phyloP scores from a whole-genome alignment of 2,888 invertebrate species.

The Yponomeuta evonymella region DNA sequence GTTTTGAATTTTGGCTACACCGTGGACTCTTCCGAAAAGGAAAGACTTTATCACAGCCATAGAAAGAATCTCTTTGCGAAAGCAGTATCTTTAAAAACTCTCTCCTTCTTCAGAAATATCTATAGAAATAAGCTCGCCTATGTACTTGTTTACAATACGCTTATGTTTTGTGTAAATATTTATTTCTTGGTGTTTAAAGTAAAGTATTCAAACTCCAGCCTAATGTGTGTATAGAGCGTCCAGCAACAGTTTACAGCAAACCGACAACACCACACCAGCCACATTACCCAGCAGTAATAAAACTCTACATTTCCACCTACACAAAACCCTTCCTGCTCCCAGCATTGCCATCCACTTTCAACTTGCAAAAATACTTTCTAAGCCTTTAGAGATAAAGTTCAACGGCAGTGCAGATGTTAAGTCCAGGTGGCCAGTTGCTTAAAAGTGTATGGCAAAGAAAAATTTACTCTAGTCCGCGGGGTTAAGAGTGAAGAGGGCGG shows the following conservation, averaged over 20 bases:
- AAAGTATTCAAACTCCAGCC: neutral
- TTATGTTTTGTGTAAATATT: too few relatives aligned
- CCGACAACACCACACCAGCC: neutral
- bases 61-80: too few relatives aligned
- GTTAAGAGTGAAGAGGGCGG: neutral
- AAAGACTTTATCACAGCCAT: too few relatives aligned
- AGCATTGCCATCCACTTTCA: neutral
- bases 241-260: neutral
- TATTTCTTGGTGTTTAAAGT: too few relatives aligned
- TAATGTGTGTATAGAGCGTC: neutral
- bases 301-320: conserved; percentile 9
- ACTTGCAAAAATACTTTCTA: neutral
- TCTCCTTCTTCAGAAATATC: too few relatives aligned
- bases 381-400: neutral
- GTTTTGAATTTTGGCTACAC: too few relatives aligned
- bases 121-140: too few relatives aligned
- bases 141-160: too few relatives aligned
- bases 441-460: neutral
- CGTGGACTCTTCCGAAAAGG: too few relatives aligned
- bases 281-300: conserved; percentile 10
- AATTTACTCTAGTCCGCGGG: neutral
- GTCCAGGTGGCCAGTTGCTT: neutral
- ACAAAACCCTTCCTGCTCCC: conserved; percentile 3
- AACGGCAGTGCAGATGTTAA: neutral
- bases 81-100: too few relatives aligned